Base-by-base conservation (phyloP, 2,113 vertebrate genomes). In the Saimiri boliviensis region DNA sequence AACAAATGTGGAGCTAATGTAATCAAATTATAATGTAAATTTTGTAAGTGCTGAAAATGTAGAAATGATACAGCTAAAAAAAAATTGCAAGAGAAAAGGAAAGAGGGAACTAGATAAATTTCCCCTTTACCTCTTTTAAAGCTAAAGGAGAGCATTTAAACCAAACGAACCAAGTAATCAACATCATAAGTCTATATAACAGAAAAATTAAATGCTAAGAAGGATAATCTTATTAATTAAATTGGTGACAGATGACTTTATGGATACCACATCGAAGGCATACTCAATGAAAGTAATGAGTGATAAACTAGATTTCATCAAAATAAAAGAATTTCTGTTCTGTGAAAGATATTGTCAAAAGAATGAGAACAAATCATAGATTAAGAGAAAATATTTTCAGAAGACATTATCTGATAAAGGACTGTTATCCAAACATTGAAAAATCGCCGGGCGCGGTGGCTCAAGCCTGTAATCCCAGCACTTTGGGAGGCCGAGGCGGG, bases 1-100 rank as follows among this genome's bases (percentile, higher is more conserved):
- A 94, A 68, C 92, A 95, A 95, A 92, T 92, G 71, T 94, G 84
- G 56, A 89, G 10, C 66, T 47, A 86, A 60, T 81, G 56, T 21
- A 49, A 89, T 35, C 21, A 66, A 81, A 76, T 49, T 49, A 45
- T 1, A 74, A 58, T 68, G 42, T 52, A 47, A 85, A 92, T 76
- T 97, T 81, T 92, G 2, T 74, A 89, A 81, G 40, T 74, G 40
- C 79, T 96, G 73, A 63, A 30, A 60, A 70, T 42, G 30, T 40
- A 37, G 66, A 79, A 83, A 63, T 87, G 49, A 63, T 73, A 91
- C 11, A 52, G 60, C 49, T 77, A 77, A 93, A 42, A 45, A 45
- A 71, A 91, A 93, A 45, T 1, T 32, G n/a, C 88, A 42, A 84
- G 60, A 71, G 27, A 35, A 54, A 45, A 80, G 23, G 37, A 54